These are phyloP conservation scores for Polia nebulosa DNA, from an alignment of 2,888 invertebrate species.

Conservation along the genomic window DNA sequence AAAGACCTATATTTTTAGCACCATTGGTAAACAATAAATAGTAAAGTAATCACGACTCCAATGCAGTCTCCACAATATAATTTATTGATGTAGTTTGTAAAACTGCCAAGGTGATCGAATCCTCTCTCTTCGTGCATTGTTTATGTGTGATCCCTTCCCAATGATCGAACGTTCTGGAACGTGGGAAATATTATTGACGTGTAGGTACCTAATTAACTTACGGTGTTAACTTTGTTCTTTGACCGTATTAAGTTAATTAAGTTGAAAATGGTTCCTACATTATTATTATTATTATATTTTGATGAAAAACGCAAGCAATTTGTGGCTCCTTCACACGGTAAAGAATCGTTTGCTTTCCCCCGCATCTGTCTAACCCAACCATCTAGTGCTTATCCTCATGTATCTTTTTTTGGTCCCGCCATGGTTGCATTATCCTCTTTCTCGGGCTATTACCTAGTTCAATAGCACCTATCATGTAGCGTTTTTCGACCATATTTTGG, in stretches of 20 bases:
- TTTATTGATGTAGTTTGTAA: conserved; percentile 62
- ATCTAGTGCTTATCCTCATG: no score
- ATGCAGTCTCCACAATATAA: conserved; percentile 48
- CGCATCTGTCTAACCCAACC: background rate
- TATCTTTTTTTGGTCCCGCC: no score
- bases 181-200: conserved; percentile 51
- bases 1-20: background rate
- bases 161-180: conserved; percentile 47
- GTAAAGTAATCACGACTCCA: conserved; percentile 50
- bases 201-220: conserved; percentile 25
- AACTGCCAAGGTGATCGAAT: conserved; percentile 63
- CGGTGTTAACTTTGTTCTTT: conserved; percentile 8
- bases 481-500: background rate
- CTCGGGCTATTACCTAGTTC: background rate
- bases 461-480: background rate
- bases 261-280: no score
- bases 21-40: conserved; percentile 31
- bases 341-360: background rate
- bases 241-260: no score
- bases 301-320: background rate
- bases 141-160: conserved; percentile 54
- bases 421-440: background rate
- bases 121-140: conserved; percentile 65
- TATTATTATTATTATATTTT: background rate
- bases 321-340: background rate